These are phyloP conservation scores for Limanda limanda DNA, from an alignment of 2,113 vertebrate genomes.

Conservation along the genomic window DNA sequence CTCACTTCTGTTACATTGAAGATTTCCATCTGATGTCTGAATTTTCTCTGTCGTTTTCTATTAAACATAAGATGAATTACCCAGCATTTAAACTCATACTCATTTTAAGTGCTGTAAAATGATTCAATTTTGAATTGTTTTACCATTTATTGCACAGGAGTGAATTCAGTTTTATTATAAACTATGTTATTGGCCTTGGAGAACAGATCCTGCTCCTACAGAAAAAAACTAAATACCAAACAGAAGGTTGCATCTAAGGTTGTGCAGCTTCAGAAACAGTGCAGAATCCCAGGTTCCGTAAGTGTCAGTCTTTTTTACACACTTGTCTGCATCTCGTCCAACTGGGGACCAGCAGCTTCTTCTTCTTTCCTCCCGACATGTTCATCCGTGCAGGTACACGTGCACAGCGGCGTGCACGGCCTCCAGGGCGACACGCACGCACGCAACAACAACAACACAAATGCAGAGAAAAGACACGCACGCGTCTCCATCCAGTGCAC, in stretches of 20 bases:
- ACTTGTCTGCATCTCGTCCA: constrained; percentile 39
- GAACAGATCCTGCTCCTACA: constrained; percentile 11
- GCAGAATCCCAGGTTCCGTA: constrained; percentile 9
- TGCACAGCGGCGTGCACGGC: not conserved
- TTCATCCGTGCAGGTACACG: not conserved
- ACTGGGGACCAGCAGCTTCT: constrained; percentile 1
- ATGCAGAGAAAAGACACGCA: constrained; percentile 13
- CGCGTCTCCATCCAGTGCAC: not conserved
- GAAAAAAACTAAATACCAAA: constrained; percentile 8
- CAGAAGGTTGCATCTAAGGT: constrained; percentile 32
- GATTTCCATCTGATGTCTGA: too few species aligned
- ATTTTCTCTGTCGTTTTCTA: too few species aligned
- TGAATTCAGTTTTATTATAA: not conserved
- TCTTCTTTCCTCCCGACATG: not conserved
- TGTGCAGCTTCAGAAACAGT: constrained; percentile 23
- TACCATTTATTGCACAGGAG: not conserved
- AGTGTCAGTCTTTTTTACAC: constrained; percentile 30
- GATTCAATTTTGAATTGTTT: too few species aligned
- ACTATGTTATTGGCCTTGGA: constrained; percentile 1
- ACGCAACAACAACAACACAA: not conserved
- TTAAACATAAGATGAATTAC: too few species aligned
- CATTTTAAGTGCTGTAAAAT: too few species aligned
- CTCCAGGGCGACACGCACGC: not conserved
- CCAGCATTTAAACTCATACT: too few species aligned
- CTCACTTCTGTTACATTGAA: too few species aligned